Conservation (phyloP, 2,113 vertebrate genomes). For the Amazona guildingii region DNA sequence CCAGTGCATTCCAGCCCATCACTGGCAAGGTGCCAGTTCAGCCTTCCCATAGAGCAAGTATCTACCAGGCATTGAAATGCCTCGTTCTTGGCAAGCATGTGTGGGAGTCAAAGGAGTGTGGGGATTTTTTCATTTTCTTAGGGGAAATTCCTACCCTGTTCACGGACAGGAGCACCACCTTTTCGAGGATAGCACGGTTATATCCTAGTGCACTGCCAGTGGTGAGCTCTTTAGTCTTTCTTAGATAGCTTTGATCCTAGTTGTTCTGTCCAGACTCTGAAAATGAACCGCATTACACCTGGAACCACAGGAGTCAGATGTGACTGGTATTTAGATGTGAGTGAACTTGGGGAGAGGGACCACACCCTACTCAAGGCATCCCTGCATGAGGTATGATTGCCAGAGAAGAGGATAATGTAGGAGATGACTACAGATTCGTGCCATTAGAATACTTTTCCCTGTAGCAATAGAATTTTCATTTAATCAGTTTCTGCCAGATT, state of each 20-base stretch:
- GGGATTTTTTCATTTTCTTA: background rate
- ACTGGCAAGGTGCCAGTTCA: background rate
- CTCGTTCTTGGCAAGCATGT: background rate
- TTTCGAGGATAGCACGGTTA: background rate
- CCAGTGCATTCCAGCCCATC: background rate
- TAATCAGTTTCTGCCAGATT: background rate
- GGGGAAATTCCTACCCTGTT: background rate
- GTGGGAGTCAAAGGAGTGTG: background rate
- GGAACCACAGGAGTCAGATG: background rate
- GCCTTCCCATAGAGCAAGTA: background rate
- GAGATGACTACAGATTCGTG: background rate
- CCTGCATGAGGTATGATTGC: background rate
- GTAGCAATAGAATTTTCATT: background rate
- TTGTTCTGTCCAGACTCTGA: background rate
- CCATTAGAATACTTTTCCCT: background rate
- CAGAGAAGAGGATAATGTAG: background rate
- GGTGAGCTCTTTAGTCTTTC: background rate
- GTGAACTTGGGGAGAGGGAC: background rate
- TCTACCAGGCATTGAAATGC: background rate
- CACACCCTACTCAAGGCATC: background rate
- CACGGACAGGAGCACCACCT: background rate
- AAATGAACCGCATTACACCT: background rate
- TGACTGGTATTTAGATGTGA: background rate
- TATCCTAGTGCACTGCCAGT: background rate
- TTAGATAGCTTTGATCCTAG: background rate